Percentiles rank a stretch among this genome's conserved stretches.
Evolutionary conservation across 2,888 invertebrate species (phyloP).

Genomic region (Drosophila macrospina): DNA sequence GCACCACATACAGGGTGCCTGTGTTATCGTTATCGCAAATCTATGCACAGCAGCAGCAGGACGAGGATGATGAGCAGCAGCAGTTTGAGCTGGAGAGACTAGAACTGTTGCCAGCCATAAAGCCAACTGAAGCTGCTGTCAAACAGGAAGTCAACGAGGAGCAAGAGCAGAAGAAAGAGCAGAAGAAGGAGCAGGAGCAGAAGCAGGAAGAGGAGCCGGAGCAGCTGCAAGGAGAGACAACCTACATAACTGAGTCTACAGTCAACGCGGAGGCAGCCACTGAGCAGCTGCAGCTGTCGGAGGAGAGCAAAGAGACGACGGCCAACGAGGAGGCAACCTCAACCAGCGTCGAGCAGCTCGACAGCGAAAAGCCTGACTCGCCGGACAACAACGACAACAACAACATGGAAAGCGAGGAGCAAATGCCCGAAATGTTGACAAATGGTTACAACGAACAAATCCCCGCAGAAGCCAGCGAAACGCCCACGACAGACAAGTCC

Average conservation of each 20-base stretch:
- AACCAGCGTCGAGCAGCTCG: slow-evolving; percentile 25
- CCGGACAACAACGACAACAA: slow-evolving; percentile 13
- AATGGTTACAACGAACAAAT: slow-evolving; percentile 65
- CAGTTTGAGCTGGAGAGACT: slow-evolving; percentile 58
- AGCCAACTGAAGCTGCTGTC: slow-evolving; percentile 34
- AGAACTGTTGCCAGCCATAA: slow-evolving; percentile 24
- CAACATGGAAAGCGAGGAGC: slow-evolving; percentile 52
- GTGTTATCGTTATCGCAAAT: slow-evolving; percentile 70
- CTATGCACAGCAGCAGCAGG: slow-evolving; percentile 75
- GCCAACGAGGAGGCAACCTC: slow-evolving; percentile 38
- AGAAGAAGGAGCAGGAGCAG: background rate
- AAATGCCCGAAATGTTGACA: slow-evolving; percentile 72
- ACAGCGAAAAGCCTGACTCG: slow-evolving; percentile 30
- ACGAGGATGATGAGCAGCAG: slow-evolving; percentile 62
- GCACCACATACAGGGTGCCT: slow-evolving; percentile 60
- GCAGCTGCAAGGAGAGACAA: slow-evolving; percentile 10
- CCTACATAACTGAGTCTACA: slow-evolving; percentile 24
- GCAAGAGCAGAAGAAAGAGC: background rate
- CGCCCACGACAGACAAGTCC: slow-evolving; percentile 31
- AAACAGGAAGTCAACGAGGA: slow-evolving; percentile 48
- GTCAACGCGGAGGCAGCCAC: slow-evolving; percentile 29
- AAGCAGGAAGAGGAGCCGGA: background rate
- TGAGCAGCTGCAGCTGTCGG: slow-evolving; percentile 24
- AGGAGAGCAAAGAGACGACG: slow-evolving; percentile 45
- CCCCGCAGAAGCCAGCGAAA: slow-evolving; percentile 40